A percentile compares a stretch with the other conserved stretches of the same genome.
phyloP scores from a whole-genome alignment of 2,113 vertebrate genomes.

The Ifrita kowaldi region DNA sequence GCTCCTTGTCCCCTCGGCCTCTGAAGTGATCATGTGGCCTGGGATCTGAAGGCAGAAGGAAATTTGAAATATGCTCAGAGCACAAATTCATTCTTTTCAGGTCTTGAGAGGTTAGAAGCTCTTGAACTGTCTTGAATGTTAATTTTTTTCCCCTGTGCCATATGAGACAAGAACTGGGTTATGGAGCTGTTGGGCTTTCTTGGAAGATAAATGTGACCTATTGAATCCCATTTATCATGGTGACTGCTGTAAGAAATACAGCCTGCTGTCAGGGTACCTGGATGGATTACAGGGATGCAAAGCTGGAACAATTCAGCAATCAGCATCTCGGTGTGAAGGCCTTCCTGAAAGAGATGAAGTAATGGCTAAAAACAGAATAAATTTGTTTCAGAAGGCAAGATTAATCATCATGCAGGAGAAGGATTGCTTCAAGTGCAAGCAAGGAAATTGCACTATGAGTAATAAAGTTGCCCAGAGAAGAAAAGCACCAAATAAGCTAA shows the following conservation, averaged over 20 bases:
- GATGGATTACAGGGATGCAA: neutral
- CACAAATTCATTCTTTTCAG: neutral
- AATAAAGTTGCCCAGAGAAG: neutral
- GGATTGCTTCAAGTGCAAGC: neutral
- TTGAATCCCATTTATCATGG: neutral
- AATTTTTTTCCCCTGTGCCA: neutral
- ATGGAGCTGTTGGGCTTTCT: neutral
- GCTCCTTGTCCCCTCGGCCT: neutral
- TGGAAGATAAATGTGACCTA: constrained; percentile 6
- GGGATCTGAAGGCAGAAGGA: neutral
- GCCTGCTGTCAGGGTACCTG: neutral
- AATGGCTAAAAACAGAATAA: neutral
- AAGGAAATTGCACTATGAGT: neutral
- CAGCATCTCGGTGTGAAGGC: neutral
- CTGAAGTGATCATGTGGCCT: neutral
- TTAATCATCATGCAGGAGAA: neutral
- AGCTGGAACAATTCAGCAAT: neutral
- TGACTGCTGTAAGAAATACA: neutral
- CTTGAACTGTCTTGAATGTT: neutral
- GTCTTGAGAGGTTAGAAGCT: neutral
- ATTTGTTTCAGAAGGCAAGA: neutral
- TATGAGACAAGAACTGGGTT: neutral
- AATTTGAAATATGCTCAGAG: neutral
- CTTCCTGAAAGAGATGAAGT: neutral
- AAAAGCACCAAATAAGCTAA: neutral